phyloP scores from a whole-genome alignment of 2,888 invertebrate genomes.

The Pseudococcus viburni region DNA sequence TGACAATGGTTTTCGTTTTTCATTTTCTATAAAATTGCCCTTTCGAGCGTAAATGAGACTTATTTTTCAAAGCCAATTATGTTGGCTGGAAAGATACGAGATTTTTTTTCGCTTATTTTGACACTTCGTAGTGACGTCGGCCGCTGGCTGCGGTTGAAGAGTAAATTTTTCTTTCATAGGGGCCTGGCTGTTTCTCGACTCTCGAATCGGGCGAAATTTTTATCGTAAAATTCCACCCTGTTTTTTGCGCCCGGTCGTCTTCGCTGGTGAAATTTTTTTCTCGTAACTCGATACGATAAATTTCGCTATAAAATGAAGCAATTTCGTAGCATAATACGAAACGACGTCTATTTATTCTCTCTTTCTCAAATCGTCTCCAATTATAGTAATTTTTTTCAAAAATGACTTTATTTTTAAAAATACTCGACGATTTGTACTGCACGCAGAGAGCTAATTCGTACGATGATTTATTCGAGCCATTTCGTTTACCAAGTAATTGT shows the following conservation, averaged over 20 bases:
- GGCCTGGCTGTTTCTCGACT: too few species aligned
- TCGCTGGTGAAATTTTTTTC: neutral
- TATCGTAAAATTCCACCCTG: neutral
- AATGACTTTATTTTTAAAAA: neutral
- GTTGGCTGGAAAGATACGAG: neutral
- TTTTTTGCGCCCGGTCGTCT: neutral
- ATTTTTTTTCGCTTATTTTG: neutral
- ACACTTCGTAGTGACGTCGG: neutral
- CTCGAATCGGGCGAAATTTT: too few species aligned
- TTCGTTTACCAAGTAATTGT: neutral
- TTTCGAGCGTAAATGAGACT: conserved; percentile 46
- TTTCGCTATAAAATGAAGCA: neutral
- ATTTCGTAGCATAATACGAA: neutral
- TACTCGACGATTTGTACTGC: neutral
- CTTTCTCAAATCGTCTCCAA: neutral
- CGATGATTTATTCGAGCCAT: neutral
- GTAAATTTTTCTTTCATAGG: neutral
- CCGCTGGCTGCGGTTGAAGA: neutral
- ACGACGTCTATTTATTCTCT: neutral
- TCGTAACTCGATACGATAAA: neutral
- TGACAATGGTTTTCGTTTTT: conserved; percentile 52
- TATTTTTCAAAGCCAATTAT: conserved; percentile 45
- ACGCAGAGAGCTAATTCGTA: neutral
- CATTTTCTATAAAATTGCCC: conserved; percentile 49
- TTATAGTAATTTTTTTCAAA: neutral